These are phyloP conservation scores for Holothuria glaberrima DNA, from an alignment of 35 echinoderm and acorn worm genomes.

Conservation along the genomic window DNA sequence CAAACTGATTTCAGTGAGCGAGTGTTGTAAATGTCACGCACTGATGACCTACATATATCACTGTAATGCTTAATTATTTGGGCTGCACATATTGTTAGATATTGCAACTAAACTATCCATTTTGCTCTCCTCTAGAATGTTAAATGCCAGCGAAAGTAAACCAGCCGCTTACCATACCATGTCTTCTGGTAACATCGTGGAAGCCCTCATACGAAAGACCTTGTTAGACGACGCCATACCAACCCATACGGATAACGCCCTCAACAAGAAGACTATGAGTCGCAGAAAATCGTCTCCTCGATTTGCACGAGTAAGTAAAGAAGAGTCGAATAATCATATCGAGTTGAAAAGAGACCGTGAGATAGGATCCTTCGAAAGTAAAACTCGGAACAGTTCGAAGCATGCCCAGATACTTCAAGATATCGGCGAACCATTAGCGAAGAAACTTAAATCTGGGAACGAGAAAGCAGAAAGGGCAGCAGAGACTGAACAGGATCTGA, in stretches of 20 bases:
- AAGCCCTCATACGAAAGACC: constrained; percentile 89
- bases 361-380: constrained; percentile 19
- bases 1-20: too few relatives aligned
- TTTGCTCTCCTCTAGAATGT: constrained; percentile 35
- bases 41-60: too few relatives aligned
- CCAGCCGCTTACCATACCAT: constrained; percentile 71
- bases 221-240: constrained; percentile 81
- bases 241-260: constrained; percentile 37
- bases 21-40: too few relatives aligned
- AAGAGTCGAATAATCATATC: constrained; percentile 3
- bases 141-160: constrained; percentile 45
- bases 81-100: too few relatives aligned
- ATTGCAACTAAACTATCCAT: neutral
- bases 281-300: constrained; percentile 20
- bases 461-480: neutral
- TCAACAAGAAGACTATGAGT: constrained; percentile 30
- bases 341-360: constrained; percentile 47
- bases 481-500: neutral
- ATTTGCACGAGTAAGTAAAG: constrained; percentile 15
- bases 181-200: constrained; percentile 92
- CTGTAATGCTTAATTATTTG: too few relatives aligned
- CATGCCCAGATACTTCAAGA: constrained; percentile 34
- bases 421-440: constrained; percentile 4
- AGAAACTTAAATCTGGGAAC: neutral
- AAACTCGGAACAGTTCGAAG: constrained; percentile 34